Conservation (phyloP, 2,888 invertebrate genomes). For the Eupithecia subumbrata region DNA sequence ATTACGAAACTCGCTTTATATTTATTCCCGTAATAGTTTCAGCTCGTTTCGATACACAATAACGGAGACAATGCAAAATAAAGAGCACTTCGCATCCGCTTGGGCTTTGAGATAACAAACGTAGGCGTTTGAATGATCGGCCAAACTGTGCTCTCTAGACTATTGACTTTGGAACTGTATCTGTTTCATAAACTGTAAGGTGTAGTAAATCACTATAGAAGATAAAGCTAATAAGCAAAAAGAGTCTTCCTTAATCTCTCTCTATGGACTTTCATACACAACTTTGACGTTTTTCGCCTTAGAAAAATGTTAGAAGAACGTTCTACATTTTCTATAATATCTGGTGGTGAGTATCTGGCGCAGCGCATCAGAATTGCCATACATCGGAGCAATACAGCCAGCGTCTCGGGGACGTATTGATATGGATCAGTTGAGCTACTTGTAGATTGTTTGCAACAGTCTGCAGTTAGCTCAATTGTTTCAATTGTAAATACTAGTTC, state of each 20-base stretch:
- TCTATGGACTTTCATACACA: no score
- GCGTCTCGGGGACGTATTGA: no score
- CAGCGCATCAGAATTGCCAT: no score
- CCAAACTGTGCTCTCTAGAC: conserved; percentile 46
- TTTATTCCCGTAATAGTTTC: conserved; percentile 2
- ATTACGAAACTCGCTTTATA: background rate
- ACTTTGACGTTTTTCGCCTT: no score
- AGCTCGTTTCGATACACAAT: conserved; percentile 39
- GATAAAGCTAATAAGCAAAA: background rate
- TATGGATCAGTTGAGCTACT: no score
- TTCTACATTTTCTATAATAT: no score
- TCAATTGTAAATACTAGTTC: no score
- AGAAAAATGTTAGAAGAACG: no score
- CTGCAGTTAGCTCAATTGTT: no score
- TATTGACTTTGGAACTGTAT: conserved; percentile 19
- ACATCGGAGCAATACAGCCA: no score
- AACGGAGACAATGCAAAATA: conserved; percentile 49
- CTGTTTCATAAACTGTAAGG: background rate
- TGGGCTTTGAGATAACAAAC: conserved; percentile 53
- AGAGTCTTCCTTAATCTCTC: background rate
- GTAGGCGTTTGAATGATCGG: conserved; percentile 51
- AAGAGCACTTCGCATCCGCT: conserved; percentile 54
- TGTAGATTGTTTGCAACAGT: no score
- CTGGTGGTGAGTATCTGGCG: no score
- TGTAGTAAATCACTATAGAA: background rate